A percentile compares a stretch with the other conserved stretches of the same genome.
phyloP scores from a whole-genome alignment of 2,888 invertebrate species.

The Sepioteuthis lessoniana region DNA sequence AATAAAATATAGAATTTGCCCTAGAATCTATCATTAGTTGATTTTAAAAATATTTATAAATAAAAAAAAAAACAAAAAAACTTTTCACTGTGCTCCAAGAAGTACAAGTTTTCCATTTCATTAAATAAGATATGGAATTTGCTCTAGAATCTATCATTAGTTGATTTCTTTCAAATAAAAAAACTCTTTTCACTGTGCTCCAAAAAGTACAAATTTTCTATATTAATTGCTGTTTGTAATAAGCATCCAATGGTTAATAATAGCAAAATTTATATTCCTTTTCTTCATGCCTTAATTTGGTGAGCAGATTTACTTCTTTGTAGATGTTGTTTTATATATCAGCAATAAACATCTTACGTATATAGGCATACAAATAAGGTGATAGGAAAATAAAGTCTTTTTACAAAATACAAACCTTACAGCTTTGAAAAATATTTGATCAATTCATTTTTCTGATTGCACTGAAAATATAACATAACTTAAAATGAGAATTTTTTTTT shows the following conservation, averaged over 20 bases:
- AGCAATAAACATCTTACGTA: not conserved
- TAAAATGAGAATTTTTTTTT: not conserved
- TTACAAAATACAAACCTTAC: not conserved
- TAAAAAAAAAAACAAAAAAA: no score
- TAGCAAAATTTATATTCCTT: not conserved
- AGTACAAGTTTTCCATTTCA: no score
- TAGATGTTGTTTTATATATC: conserved; percentile 33
- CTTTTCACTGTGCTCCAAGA: no score
- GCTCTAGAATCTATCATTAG: not conserved
- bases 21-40: no score
- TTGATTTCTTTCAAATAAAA: not conserved
- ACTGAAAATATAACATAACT: not conserved
- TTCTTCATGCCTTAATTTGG: not conserved
- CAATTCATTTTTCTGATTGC: not conserved
- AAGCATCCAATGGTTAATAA: not conserved
- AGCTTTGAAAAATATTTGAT: not conserved
- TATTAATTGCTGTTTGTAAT: not conserved
- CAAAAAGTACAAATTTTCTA: not conserved
- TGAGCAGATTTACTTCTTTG: not conserved
- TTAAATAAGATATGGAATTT: not conserved
- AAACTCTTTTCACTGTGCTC: not conserved
- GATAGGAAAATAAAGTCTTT: not conserved
- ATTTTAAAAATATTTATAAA: no score
- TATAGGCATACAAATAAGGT: not conserved
- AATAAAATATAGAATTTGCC: no score